Evolutionary conservation across 53 echinoderm and acorn worm species (phyloP).

Genomic region (Holothuria scabra): DNA sequence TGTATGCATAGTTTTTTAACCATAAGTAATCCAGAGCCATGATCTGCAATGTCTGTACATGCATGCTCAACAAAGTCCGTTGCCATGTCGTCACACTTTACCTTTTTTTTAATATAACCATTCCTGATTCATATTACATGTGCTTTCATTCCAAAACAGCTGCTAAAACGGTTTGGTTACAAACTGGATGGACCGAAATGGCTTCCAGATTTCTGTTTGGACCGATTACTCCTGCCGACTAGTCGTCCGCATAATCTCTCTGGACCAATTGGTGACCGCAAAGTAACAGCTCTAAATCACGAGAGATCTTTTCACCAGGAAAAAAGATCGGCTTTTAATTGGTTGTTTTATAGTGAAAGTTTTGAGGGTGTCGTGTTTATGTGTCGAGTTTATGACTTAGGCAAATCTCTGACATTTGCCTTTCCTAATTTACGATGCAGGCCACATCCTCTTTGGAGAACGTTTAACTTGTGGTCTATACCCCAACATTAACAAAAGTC

Average conservation of each 20-base stretch:
- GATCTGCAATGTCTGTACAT: too few species aligned
- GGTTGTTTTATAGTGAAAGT: slow-evolving; percentile 40
- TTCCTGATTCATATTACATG: too few species aligned
- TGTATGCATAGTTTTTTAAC: too few species aligned
- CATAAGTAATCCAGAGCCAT: too few species aligned
- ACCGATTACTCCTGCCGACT: too few species aligned
- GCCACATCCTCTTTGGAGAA: slow-evolving; percentile 5
- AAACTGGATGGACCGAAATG: not conserved
- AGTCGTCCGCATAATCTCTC: slow-evolving; percentile 1
- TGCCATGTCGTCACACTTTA: too few species aligned
- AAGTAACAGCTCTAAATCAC: slow-evolving; percentile 37
- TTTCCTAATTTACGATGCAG: slow-evolving; percentile 34
- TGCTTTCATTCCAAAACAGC: too few species aligned
- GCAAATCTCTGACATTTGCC: slow-evolving; percentile 13
- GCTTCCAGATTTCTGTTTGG: slow-evolving; percentile 34
- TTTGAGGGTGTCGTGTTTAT: slow-evolving; percentile 48
- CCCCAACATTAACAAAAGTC: not conserved
- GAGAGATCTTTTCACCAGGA: slow-evolving; percentile 8
- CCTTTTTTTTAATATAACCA: too few species aligned
- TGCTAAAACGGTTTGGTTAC: too few species aligned
- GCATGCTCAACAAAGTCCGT: too few species aligned
- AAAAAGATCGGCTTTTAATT: slow-evolving; percentile 41
- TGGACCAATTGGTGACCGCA: slow-evolving; percentile 44
- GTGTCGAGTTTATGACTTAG: slow-evolving; percentile 40
- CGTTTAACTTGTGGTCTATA: slow-evolving; percentile 14